These are phyloP conservation scores for Lordiphosa collinella DNA, from an alignment of 1,140 invertebrate genomes.

Conservation along the genomic window DNA sequence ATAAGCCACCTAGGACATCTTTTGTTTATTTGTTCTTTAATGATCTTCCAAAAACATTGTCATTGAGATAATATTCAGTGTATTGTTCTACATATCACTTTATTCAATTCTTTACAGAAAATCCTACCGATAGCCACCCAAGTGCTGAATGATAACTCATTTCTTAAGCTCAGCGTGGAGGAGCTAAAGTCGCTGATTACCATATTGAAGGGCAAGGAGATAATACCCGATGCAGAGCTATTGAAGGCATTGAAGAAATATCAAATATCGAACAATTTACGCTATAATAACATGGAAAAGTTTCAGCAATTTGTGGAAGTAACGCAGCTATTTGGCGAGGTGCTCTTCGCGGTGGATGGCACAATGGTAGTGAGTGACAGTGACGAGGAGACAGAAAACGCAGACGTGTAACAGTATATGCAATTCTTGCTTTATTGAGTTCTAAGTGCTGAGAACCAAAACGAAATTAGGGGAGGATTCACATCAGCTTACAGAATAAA, in stretches of 20 bases:
- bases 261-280: conserved; percentile 32
- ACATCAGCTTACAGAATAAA: conserved; percentile 21
- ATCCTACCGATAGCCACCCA: conserved; percentile 33
- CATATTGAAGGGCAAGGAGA: conserved; percentile 18
- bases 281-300: conserved; percentile 31
- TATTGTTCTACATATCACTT: too few species aligned
- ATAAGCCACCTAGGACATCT: too few species aligned
- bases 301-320: conserved; percentile 47
- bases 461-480: conserved; percentile 5
- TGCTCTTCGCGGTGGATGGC: conserved; percentile 38
- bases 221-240: conserved; percentile 20
- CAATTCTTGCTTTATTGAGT: conserved; percentile 28
- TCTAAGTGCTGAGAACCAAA: conserved; percentile 11
- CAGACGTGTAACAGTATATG: neutral
- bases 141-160: conserved; percentile 30
- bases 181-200: conserved; percentile 31
- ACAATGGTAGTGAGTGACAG: conserved; percentile 7
- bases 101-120: conserved; percentile 34
- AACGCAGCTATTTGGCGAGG: conserved; percentile 16
- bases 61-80: too few species aligned
- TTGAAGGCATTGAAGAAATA: conserved; percentile 31
- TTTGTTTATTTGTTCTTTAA: too few species aligned
- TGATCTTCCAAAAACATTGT: too few species aligned
- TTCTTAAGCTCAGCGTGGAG: conserved; percentile 22
- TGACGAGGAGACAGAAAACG: neutral